Evolutionary conservation across 1,140 invertebrate genomes (phyloP).

Genomic region (Scaptomyza montana): DNA sequence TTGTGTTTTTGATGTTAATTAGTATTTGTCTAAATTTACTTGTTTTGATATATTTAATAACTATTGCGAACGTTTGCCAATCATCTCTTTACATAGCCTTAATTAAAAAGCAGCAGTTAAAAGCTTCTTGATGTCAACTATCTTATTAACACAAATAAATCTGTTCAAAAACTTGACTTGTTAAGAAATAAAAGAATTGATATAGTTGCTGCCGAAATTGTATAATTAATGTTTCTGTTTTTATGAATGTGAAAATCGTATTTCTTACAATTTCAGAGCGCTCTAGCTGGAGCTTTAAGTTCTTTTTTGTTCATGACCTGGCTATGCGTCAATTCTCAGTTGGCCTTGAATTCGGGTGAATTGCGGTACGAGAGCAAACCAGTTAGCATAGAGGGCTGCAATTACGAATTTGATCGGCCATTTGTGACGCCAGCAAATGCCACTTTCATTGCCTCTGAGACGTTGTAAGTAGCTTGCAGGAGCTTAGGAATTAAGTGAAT

Average conservation of each 20-base stretch:
- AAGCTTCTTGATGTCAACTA: too few relatives aligned
- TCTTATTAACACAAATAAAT: too few relatives aligned
- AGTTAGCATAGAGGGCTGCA: slow-evolving; percentile 87
- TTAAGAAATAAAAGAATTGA: too few relatives aligned
- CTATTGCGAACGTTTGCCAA: too few relatives aligned
- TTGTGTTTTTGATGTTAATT: too few relatives aligned
- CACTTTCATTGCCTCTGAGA: slow-evolving; percentile 9
- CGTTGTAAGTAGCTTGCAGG: slow-evolving; percentile 43
- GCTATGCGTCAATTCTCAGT: slow-evolving; percentile 90
- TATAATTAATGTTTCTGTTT: background rate
- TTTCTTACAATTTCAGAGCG: slow-evolving; percentile 86
- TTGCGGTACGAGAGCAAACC: slow-evolving; percentile 86
- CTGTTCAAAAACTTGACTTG: too few relatives aligned
- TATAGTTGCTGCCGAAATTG: too few relatives aligned
- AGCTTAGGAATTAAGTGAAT: background rate
- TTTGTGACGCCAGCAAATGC: slow-evolving; percentile 82
- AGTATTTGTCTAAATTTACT: too few relatives aligned
- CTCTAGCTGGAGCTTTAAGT: slow-evolving; percentile 88
- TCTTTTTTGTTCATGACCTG: slow-evolving; percentile 90
- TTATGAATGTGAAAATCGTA: background rate
- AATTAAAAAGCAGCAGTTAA: too few relatives aligned
- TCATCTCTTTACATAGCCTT: too few relatives aligned
- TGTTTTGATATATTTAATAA: too few relatives aligned
- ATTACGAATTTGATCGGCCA: slow-evolving; percentile 83
- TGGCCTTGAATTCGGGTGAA: slow-evolving; percentile 87